Percentiles rank a stretch among this genome's conserved stretches.
These are phyloP conservation scores for Stenoptilia bipunctidactyla DNA, from an alignment of 2,888 invertebrate species.

Conservation along the genomic window DNA sequence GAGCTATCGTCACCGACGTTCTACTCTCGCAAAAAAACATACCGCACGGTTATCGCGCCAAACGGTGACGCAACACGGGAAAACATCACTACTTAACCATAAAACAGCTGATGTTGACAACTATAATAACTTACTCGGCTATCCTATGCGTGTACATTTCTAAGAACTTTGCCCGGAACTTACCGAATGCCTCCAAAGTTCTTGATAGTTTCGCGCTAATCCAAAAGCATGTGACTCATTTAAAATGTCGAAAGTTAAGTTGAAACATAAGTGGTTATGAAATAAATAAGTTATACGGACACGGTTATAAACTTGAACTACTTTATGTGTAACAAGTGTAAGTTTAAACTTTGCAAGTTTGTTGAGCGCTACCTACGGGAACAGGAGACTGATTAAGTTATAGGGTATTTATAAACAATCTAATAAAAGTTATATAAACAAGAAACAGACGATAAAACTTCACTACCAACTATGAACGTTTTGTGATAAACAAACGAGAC, in stretches of 20 bases:
- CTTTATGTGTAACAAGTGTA: too few species aligned
- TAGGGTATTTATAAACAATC: slow-evolving; percentile 35
- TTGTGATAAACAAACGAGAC: too few species aligned
- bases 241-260: slow-evolving; percentile 69
- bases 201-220: slow-evolving; percentile 29
- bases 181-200: slow-evolving; percentile 31
- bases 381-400: slow-evolving; percentile 32
- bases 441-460: too few species aligned
- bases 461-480: too few species aligned
- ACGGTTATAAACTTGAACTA: too few species aligned
- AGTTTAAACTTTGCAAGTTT: too few species aligned
- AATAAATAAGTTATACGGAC: too few species aligned
- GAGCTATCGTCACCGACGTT: slow-evolving; percentile 20
- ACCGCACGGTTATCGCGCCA: slow-evolving; percentile 2
- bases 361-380: too few species aligned
- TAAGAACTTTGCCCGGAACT: slow-evolving; percentile 30
- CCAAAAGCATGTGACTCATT: slow-evolving; percentile 47
- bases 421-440: slow-evolving; percentile 26
- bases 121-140: slow-evolving; percentile 15
- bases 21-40: neutral
- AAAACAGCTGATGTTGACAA: slow-evolving; percentile 55
- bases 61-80: slow-evolving; percentile 34
- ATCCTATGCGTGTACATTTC: slow-evolving; percentile 20
- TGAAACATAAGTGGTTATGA: slow-evolving; percentile 41
- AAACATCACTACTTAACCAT: slow-evolving; percentile 35